Base-by-base conservation (phyloP, 2,797 vertebrate genomes). In the Phataginus tetradactyla region DNA sequence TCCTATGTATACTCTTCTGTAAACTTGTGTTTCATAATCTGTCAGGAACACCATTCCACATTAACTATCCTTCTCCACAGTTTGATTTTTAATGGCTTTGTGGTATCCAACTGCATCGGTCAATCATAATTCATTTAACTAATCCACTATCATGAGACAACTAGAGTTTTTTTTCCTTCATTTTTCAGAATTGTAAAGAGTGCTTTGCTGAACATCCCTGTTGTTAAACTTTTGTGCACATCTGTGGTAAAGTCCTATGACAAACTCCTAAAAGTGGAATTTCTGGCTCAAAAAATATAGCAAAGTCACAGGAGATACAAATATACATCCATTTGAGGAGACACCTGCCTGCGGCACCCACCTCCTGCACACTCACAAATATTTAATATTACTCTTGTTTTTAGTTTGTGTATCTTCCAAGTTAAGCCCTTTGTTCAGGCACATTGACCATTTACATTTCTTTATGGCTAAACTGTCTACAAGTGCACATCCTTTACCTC, bases 111-210 rank as follows among this genome's bases (percentile, higher is more conserved):
- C 78, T 72, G 25, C 10, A 92, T 86, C 51, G 90, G 53, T 13
- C 72, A 96, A 77, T 49, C 69, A 18, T 49, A 91, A 94, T 81
- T 84, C 79, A 96, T 77, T 88, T 61, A 83, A 78, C 29, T 71
- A 96, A 89, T 45, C 32, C 37, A 63, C 34, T 59, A 53, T 11
- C 21, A 34, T 72, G 15, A 95, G 49, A 86, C 21, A 77, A 37
- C 13, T 42, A 78, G 17, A 10, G 4, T 39, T 69, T 90, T 20
- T 64, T 75, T 91, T 68, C 68, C 92, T 88, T 53, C 32, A 80
- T 14, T 78, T 90, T 90, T 92, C 27, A 78, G 18, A 74, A 68
- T 92, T 92, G 86, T 55, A 74, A 89, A 71, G 45, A 90, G 23
- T 64, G 9, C 49, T 88, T 17, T 93, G n/a, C 63, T 89, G 39